Conservation (phyloP, 2,888 invertebrate genomes). For the Ormia ochracea region DNA sequence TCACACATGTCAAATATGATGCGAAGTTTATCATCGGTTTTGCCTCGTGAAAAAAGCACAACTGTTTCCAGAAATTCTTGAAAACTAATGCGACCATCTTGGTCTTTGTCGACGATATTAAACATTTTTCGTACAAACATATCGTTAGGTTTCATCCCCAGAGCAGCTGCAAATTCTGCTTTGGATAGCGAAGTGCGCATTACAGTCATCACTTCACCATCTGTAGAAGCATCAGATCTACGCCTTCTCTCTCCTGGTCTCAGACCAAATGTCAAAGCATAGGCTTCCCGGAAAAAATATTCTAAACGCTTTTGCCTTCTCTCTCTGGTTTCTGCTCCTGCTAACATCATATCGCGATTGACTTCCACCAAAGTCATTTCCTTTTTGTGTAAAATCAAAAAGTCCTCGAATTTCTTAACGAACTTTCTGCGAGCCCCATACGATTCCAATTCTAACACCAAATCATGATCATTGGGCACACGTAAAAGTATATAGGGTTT, state of each 20-base stretch:
- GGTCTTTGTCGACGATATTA: slow-evolving; percentile 95
- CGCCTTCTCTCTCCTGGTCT: slow-evolving; percentile 88
- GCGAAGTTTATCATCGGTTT: slow-evolving; percentile 93
- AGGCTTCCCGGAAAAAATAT: slow-evolving; percentile 97
- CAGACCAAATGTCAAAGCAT: slow-evolving; percentile 93
- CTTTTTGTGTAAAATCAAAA: slow-evolving; percentile 89
- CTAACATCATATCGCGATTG: slow-evolving; percentile 88
- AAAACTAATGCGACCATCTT: slow-evolving; percentile 95
- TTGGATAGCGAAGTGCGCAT: slow-evolving; percentile 95
- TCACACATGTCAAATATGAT: slow-evolving; percentile 99
- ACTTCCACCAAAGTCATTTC: slow-evolving; percentile 85
- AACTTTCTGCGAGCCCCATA: slow-evolving; percentile 89
- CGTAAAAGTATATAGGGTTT: slow-evolving; percentile 89
- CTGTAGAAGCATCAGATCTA: slow-evolving; percentile 83
- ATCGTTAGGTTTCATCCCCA: slow-evolving; percentile 96
- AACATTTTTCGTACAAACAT: slow-evolving; percentile 98
- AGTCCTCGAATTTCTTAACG: slow-evolving; percentile 89
- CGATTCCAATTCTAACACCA: slow-evolving; percentile 93
- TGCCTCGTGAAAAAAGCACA: slow-evolving; percentile 92
- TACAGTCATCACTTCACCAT: slow-evolving; percentile 92
- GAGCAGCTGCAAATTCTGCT: slow-evolving; percentile 94
- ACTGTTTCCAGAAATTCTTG: slow-evolving; percentile 97
- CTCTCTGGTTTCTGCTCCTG: slow-evolving; percentile 95
- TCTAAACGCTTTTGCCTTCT: slow-evolving; percentile 93
- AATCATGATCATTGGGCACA: slow-evolving; percentile 92